These are phyloP conservation scores for Tridacna crocea DNA, from an alignment of 2,888 invertebrate genomes.

Conservation along the genomic window DNA sequence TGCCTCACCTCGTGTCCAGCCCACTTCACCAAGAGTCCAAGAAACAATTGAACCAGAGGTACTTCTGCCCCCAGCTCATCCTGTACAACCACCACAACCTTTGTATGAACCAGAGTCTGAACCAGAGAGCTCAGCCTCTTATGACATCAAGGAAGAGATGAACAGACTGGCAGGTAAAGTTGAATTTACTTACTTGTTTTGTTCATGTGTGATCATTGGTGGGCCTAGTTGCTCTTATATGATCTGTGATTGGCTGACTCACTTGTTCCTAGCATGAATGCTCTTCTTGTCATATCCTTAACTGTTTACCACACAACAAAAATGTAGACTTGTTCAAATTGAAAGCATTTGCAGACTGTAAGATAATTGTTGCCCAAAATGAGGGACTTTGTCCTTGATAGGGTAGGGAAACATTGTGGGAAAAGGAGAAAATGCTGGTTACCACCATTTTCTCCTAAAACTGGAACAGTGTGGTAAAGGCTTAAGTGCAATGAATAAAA, in stretches of 20 bases:
- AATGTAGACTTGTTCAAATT: too few relatives aligned
- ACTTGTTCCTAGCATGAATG: too few relatives aligned
- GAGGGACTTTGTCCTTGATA: too few relatives aligned
- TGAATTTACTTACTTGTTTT: background rate
- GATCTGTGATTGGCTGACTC: too few relatives aligned
- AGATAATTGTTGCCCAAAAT: too few relatives aligned
- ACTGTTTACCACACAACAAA: background rate
- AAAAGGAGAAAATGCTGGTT: conserved; percentile 1
- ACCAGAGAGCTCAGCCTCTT: conserved; percentile 72
- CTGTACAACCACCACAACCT: conserved; percentile 33
- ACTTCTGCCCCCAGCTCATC: conserved; percentile 36
- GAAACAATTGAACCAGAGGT: conserved; percentile 42
- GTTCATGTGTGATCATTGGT: too few relatives aligned
- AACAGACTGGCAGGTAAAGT: conserved; percentile 68
- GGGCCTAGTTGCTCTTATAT: too few relatives aligned
- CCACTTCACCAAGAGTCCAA: conserved; percentile 26
- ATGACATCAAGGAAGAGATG: conserved; percentile 75
- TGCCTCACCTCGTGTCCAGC: conserved; percentile 5
- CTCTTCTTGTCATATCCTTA: too few relatives aligned
- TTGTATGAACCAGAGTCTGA: conserved; percentile 67
- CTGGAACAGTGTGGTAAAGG: too few relatives aligned
- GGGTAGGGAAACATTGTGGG: too few relatives aligned
- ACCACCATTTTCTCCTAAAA: conserved; percentile 1
- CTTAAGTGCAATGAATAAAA: too few relatives aligned
- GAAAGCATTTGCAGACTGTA: too few relatives aligned